These are phyloP conservation scores for Synaphobranchus kaupii DNA, from an alignment of 2,797 vertebrate species.

Conservation along the genomic window DNA sequence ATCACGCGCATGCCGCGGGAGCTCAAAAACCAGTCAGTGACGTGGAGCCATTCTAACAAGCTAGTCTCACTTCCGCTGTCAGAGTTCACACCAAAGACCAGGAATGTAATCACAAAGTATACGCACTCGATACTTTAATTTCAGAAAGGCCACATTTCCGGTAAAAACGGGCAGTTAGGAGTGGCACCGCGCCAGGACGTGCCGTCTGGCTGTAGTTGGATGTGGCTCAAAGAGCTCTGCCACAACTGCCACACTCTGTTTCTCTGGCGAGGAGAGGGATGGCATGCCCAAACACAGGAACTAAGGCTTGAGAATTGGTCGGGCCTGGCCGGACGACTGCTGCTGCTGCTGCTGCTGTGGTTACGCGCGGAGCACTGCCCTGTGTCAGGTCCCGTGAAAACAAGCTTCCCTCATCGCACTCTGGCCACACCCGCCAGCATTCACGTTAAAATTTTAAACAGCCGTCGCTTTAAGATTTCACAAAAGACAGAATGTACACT, in stretches of 20 bases:
- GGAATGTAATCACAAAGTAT: constrained; percentile 40
- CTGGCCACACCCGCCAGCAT: no score
- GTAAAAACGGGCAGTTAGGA: constrained; percentile 50
- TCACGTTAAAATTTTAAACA: no score
- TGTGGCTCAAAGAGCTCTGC: not conserved
- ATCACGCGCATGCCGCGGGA: constrained; percentile 68
- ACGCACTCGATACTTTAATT: constrained; percentile 56
- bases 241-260: no score
- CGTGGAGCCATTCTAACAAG: constrained; percentile 77
- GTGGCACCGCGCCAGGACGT: constrained; percentile 51
- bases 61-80: constrained; percentile 69
- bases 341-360: no score
- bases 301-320: not conserved
- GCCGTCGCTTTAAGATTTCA: no score
- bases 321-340: no score
- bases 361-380: not conserved
- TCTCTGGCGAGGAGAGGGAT: not conserved
- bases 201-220: not conserved
- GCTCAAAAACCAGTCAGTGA: constrained; percentile 75
- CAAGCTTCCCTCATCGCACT: no score
- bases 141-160: constrained; percentile 51
- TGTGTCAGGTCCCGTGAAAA: no score
- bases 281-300: not conserved
- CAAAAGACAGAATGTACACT: no score
- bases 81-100: constrained; percentile 51